Base-by-base conservation (phyloP, 2,797 vertebrate genomes). In the Botia kubotai region DNA sequence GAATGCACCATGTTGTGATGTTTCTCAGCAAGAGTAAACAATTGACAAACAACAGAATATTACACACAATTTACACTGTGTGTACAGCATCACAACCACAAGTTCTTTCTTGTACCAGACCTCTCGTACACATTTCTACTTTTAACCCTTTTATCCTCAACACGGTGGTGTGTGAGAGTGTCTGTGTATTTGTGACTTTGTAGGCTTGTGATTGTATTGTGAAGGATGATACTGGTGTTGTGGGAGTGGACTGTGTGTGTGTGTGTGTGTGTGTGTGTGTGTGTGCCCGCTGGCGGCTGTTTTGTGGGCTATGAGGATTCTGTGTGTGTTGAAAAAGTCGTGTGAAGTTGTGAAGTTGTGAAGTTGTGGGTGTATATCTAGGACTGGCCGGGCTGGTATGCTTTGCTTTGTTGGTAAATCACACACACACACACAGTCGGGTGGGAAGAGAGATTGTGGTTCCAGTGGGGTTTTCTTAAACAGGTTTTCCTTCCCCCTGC, bases 401-500 rank as follows among this genome's bases (percentile, higher is more conserved):
- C 88, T 89, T 79, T 89, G 90, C 91, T 91, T 89, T 88, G 87
- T 88, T 78, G 89, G 66, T 85, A 88, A 90, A 91, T 92, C 87
- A 33, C 33, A 53, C 86, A 52, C 88, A 52, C 88, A 84, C 85
- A 88, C 90, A 91, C 86, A 85, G 88, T 87, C 84, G 88, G 90
- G 85, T 93, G 92, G 91, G 89, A 89, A 87, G 60, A 52, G 88
- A 93, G 93, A 93, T 94, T 94, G 92, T 72, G 87, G 90, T 93
- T 93, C 91, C 93, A 91, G 88, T 82, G 69, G 88, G 82, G 87
- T 88, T 87, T 92, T 73, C 83, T 82, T 88, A 92, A 93, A 94
- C 88, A 84, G 89, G 92, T 90, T 93, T 94, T 94, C 88, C 90
- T 89, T 84, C 87, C 85, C 85, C 85, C 85, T 79, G 71, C 78